Conservation (phyloP, 2,113 vertebrate genomes). For the Polyodon spathula region DNA sequence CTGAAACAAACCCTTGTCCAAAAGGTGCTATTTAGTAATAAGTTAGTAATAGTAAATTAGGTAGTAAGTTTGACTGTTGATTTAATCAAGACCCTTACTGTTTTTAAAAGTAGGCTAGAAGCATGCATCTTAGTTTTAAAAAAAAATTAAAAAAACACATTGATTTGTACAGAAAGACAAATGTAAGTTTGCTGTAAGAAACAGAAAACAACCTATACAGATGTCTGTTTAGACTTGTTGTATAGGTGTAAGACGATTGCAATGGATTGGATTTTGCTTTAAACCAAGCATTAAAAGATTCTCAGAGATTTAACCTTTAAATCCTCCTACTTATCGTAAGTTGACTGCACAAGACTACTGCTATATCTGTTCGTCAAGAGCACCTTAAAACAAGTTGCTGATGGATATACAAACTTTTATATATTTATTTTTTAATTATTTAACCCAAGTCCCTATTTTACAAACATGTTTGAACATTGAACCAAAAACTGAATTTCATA, state of each 20-base stretch:
- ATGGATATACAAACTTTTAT: too few relatives aligned
- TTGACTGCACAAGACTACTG: constrained; percentile 36
- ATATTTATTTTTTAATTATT: too few relatives aligned
- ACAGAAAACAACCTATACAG: neutral
- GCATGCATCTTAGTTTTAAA: too few relatives aligned
- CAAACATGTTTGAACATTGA: too few relatives aligned
- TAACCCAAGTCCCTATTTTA: too few relatives aligned
- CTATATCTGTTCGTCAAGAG: constrained; percentile 37
- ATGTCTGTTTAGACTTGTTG: constrained; percentile 12
- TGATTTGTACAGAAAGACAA: neutral
- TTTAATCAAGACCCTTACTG: neutral
- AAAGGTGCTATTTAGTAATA: neutral
- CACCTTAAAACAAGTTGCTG: constrained; percentile 16
- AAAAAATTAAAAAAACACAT: neutral
- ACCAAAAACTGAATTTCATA: too few relatives aligned
- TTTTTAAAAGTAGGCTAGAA: neutral
- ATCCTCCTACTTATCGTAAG: constrained; percentile 52
- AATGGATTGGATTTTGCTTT: constrained; percentile 57
- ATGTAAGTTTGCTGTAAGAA: neutral
- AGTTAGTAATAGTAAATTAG: neutral
- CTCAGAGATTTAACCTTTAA: constrained; percentile 66
- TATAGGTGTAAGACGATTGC: constrained; percentile 50
- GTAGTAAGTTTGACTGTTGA: neutral
- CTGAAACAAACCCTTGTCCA: too few relatives aligned
- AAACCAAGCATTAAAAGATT: constrained; percentile 47